Evolutionary conservation across 2,888 invertebrate species (phyloP), one percentile per base, ranked within the genome.

Genomic region (Anodontia alba): DNA sequence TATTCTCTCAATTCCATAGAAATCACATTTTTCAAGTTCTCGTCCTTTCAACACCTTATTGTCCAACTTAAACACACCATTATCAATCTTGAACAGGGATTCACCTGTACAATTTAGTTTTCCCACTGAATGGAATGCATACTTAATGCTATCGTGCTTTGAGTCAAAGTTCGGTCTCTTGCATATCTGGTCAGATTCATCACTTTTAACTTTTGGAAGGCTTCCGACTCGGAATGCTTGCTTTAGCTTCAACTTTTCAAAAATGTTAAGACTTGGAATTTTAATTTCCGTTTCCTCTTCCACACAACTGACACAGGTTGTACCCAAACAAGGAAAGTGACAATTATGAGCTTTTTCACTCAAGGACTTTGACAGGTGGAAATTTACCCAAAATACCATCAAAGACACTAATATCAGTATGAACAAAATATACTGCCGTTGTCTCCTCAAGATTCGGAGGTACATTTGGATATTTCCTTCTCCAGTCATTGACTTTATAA

Each of bases 11-110:
- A 92, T 86, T 1, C 88, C 88, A 51, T 78, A 77, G 76, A 87
- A 90, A 7, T 78, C 75, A 83, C 92, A 92, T 57, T 86, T 88
- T n/a, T 94, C 3, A 1, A 92, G n/a, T 31, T 83, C 62, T 10
- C 76, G 54, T 0, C 74, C 78, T 20, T 76, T 71, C 5, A 90
- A 70, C 12, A 85, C 83, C 31, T 84, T 84, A 12, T 74, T 77
- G 57, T 92, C 89, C 15, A 91, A 66, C 38, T 70, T 80, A 8
- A 92, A 75, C 10, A 71, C 76, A 15, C 87, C 84, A 62, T 89
- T 78, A 17, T 86, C 79, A 5, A 88, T 20, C 72, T 83, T 87
- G 72, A 92, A 91, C 36, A 91, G 78, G 36, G 82, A 84, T 20
- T 84, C 75, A 1, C 86, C 84, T 8, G 85, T 81, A 72, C 92